phyloP scores from a whole-genome alignment of 2,888 invertebrate genomes.

The Caenorhabditis sp. region DNA sequence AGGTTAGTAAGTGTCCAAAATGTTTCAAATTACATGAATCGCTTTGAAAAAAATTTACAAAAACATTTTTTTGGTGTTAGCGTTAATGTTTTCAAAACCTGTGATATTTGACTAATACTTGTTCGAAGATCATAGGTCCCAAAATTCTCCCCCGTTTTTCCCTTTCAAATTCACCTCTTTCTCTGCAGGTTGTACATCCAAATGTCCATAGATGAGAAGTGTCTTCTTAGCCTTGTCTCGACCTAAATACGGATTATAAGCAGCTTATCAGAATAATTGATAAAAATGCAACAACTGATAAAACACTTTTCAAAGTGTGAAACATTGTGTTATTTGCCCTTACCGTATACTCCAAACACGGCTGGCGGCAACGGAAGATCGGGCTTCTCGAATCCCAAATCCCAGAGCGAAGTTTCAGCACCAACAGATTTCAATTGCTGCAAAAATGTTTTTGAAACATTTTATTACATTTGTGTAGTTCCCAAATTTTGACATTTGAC shows the following conservation, averaged over 20 bases:
- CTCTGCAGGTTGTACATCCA: constrained; percentile 95
- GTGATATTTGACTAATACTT: too few species aligned
- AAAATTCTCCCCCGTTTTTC: too few species aligned
- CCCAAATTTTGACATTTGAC: too few species aligned
- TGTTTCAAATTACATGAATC: too few species aligned
- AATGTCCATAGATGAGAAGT: constrained; percentile 91
- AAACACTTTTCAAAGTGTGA: constrained; percentile 4
- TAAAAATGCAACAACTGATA: constrained; percentile 2
- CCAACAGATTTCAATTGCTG: constrained; percentile 58
- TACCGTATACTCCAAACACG: constrained; percentile 75
- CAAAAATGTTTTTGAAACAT: constrained; percentile 5
- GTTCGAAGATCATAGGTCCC: too few species aligned
- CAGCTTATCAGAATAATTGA: not conserved
- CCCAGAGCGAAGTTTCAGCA: constrained; percentile 55
- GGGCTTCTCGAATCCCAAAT: constrained; percentile 56
- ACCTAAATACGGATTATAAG: constrained; percentile 21
- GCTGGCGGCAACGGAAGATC: constrained; percentile 61
- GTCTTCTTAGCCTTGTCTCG: constrained; percentile 79
- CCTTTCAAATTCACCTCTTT: constrained; percentile 72
- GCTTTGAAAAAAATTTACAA: too few species aligned
- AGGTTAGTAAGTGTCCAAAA: too few species aligned
- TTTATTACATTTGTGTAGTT: too few species aligned
- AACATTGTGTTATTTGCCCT: constrained; percentile 73
- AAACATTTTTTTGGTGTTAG: too few species aligned
- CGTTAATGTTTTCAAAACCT: too few species aligned